Base-by-base conservation (phyloP, 2,113 vertebrate species). In the Campylorhamphus procurvoides region DNA sequence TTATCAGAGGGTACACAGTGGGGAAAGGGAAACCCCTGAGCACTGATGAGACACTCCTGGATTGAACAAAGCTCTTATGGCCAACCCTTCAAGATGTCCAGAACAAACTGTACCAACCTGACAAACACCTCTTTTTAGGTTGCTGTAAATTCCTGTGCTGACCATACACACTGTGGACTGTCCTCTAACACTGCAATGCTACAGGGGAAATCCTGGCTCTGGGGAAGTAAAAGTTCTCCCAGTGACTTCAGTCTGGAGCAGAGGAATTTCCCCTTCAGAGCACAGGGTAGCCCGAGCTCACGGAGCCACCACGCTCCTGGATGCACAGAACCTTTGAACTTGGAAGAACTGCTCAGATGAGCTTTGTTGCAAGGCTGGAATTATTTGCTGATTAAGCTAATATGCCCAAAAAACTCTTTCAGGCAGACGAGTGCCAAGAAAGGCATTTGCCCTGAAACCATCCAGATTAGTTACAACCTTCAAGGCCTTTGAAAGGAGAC, bases 401-500 rank as follows among this genome's bases (percentile, higher is more conserved):
- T 68, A 58, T 12, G 39, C 60, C 60, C 92, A 71, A 96, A 93
- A 88, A 59, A 9, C 40, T 68, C 72, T 50, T 77, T 58, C 7
- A 50, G 2, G 7, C 6, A 86, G 50, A 18, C 12, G 55, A 58
- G 62, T 84, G 88, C 93, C 96, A 95, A 93, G 83, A 93, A 95
- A 92, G 81, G 72, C 89, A 62, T 66, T 75, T 94, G 76, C 85
- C 94, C 94, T 83, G 92, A 94, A 96, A 94, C 83, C 84, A 93
- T 82, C 81, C 58, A 87, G 90, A 92, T 89, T 49, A 92, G 90
- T 87, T 79, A 52, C 83, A 90, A 42, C 86, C 84, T 90, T 94
- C 5, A 46, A 88, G 85, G 74, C 37, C 69, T 95, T 76, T 87
- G 52, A 94, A 95, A 92, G 0, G 53, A 91, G 75, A 67, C 0